Evolutionary conservation across 2,797 vertebrate species (phyloP).

Genomic region (Sarcophilus harrisii): DNA sequence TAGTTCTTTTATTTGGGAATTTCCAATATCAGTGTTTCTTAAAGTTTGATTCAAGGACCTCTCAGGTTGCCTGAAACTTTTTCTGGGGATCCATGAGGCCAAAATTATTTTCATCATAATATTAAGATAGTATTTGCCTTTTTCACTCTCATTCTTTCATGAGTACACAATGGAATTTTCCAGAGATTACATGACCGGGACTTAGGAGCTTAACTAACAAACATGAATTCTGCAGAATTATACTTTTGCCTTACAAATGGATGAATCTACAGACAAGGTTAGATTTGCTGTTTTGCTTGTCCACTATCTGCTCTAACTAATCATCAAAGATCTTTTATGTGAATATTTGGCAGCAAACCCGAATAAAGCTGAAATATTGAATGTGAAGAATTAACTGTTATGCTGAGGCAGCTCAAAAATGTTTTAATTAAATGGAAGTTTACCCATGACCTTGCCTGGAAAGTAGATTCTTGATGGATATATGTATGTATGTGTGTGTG

Average conservation of each 20-base stretch:
- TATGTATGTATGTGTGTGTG: no score
- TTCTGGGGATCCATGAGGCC: background rate
- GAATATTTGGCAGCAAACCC: background rate
- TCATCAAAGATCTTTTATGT: background rate
- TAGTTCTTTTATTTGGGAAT: background rate
- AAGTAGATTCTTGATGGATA: background rate
- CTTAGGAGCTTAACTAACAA: background rate
- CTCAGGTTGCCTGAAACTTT: background rate
- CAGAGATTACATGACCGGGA: background rate
- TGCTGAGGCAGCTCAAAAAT: slow-evolving; percentile 16
- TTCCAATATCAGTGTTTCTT: background rate
- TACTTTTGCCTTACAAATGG: background rate
- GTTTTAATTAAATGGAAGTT: slow-evolving; percentile 35
- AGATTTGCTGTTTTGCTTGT: background rate
- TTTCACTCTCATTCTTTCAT: background rate
- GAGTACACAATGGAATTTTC: background rate
- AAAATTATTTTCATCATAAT: background rate
- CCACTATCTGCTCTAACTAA: background rate
- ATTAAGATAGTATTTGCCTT: background rate
- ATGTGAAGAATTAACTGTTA: background rate
- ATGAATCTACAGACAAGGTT: background rate
- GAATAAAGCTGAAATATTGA: background rate
- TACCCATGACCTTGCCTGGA: slow-evolving; percentile 15
- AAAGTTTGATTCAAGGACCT: background rate
- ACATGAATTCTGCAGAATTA: background rate